Percentiles rank a stretch among this genome's conserved stretches.
These are phyloP conservation scores for Isurus oxyrinchus DNA, from an alignment of 2,113 vertebrate genomes.

Conservation along the genomic window DNA sequence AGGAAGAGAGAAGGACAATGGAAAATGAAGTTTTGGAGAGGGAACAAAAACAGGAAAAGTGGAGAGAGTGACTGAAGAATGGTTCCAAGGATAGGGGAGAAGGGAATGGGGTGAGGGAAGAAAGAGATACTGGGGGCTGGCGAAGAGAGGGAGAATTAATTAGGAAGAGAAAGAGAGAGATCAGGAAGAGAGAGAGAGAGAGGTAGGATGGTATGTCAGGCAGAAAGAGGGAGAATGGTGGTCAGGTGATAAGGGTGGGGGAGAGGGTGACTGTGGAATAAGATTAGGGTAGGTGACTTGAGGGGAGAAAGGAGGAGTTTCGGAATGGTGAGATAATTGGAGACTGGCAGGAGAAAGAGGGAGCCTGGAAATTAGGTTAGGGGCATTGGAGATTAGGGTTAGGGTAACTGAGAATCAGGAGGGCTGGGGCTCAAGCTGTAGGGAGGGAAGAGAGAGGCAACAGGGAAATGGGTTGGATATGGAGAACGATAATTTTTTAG, in stretches of 20 bases:
- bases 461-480: background rate
- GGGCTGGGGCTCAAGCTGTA: background rate
- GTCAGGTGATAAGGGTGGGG: background rate
- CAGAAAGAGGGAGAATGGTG: background rate
- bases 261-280: background rate
- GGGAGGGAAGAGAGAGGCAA: background rate
- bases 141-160: background rate
- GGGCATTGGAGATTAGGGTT: background rate
- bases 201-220: background rate
- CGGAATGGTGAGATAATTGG: background rate
- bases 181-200: no score
- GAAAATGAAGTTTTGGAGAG: background rate
- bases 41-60: background rate
- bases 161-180: no score
- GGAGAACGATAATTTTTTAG: background rate
- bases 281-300: background rate
- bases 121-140: background rate
- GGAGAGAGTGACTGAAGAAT: background rate
- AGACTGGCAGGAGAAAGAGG: background rate
- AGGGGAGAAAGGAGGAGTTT: no score
- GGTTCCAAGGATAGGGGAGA: background rate
- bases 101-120: background rate
- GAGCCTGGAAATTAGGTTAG: background rate
- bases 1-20: background rate
- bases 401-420: background rate